phyloP scores from a whole-genome alignment of 2,797 vertebrate species.

The Aplochiton taeniatus region DNA sequence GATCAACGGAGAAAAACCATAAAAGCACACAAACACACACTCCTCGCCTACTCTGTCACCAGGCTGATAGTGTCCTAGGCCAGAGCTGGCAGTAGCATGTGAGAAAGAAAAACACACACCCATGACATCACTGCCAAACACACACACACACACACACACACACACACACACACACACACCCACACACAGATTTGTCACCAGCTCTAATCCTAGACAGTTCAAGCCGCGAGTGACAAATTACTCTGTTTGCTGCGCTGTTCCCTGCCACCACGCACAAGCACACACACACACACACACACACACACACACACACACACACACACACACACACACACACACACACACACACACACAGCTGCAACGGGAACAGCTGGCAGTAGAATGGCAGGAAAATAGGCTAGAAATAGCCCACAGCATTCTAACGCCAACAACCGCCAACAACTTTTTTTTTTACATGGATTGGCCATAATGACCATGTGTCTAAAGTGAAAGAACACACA shows the following conservation, averaged over 20 bases:
- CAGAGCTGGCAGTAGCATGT: slow-evolving; percentile 36
- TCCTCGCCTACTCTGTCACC: slow-evolving; percentile 48
- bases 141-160: slow-evolving; percentile 36
- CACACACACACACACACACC: slow-evolving; percentile 28
- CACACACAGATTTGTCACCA: slow-evolving; percentile 60
- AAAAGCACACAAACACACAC: slow-evolving; percentile 4
- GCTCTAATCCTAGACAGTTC: slow-evolving; percentile 58
- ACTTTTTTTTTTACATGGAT: too few relatives aligned
- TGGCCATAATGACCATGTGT: too few relatives aligned
- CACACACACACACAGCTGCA: neutral
- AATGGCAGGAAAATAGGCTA: too few relatives aligned
- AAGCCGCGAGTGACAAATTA: slow-evolving; percentile 70
- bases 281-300: slow-evolving; percentile 6
- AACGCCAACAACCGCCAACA: too few relatives aligned
- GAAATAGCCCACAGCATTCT: too few relatives aligned
- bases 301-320: neutral
- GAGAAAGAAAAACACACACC: slow-evolving; percentile 47
- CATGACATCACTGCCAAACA: slow-evolving; percentile 61
- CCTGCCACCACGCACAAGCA: neutral
- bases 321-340: neutral
- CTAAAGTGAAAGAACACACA: too few relatives aligned
- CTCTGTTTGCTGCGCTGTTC: slow-evolving; percentile 40
- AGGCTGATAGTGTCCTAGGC: slow-evolving; percentile 49
- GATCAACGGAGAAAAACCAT: slow-evolving; percentile 6
- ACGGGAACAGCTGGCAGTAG: too few relatives aligned